Percentiles rank a stretch among this genome's conserved stretches.
These are phyloP conservation scores for Xanthorhoe designata DNA, from an alignment of 2,888 invertebrate species.

Conservation along the genomic window DNA sequence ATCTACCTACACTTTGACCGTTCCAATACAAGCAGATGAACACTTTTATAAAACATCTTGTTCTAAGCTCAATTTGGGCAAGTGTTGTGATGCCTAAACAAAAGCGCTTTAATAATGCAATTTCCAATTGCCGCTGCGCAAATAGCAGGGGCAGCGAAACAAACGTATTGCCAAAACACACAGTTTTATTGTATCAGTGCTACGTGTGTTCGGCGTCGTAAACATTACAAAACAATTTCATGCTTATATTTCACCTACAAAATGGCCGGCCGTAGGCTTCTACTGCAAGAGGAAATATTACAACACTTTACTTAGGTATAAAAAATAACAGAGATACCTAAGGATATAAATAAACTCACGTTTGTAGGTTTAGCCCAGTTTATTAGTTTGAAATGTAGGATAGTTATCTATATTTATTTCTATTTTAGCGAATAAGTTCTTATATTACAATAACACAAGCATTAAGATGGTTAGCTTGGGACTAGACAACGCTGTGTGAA, in stretches of 20 bases:
- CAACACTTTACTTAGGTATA: background rate
- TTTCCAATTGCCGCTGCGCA: conserved; percentile 84
- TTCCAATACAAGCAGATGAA: too few species aligned
- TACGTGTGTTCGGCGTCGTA: conserved; percentile 11
- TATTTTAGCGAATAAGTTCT: too few species aligned
- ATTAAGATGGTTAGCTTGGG: too few species aligned
- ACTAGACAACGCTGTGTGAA: too few species aligned
- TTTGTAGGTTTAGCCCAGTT: too few species aligned
- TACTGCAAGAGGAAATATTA: background rate
- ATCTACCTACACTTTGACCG: too few species aligned
- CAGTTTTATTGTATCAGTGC: conserved; percentile 53
- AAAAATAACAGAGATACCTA: too few species aligned
- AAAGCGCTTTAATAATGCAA: conserved; percentile 85
- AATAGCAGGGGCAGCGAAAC: conserved; percentile 75
- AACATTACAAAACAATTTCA: conserved; percentile 16
- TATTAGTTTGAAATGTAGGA: too few species aligned
- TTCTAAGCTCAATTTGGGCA: conserved; percentile 51
- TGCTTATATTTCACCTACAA: background rate
- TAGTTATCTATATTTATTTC: too few species aligned
- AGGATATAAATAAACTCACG: too few species aligned
- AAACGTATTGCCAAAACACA: conserved; percentile 60
- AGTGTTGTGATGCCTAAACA: conserved; percentile 82
- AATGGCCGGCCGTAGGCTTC: background rate
- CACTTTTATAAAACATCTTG: conserved; percentile 19
- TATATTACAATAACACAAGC: too few species aligned